Evolutionary conservation across 2,113 vertebrate species (phyloP).

Genomic region (human): DNA sequence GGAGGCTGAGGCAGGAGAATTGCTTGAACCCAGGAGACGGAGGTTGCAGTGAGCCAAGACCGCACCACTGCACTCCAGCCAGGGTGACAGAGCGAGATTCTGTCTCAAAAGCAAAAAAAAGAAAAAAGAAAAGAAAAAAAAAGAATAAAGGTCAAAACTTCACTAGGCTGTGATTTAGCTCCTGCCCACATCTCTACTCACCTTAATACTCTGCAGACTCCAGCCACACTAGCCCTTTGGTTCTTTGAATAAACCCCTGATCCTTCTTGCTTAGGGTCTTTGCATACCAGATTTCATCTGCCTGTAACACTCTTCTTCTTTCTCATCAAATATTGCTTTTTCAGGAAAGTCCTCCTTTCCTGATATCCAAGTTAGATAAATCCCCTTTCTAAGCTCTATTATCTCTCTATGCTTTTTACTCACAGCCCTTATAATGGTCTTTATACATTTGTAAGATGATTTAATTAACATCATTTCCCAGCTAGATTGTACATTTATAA

Average conservation of each 20-base stretch:
- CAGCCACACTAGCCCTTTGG: rapidly evolving
- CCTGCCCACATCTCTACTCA: rapidly evolving
- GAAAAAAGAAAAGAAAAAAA: no score
- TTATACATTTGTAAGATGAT: background rate
- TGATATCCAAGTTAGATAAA: background rate
- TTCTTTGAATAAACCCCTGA: background rate
- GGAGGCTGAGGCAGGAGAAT: no score
- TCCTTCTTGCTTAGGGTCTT: background rate
- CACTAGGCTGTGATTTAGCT: rapidly evolving
- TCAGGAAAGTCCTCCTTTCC: background rate
- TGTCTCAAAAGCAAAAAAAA: no score
- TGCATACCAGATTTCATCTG: background rate
- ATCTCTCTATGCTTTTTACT: background rate
- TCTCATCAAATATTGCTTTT: background rate
- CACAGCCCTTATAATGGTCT: background rate
- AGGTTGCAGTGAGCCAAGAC: no score
- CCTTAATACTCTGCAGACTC: rapidly evolving
- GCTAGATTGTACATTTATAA: background rate
- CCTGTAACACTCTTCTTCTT: background rate
- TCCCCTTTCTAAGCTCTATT: background rate
- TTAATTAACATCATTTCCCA: background rate
- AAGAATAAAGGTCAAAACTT: background rate
- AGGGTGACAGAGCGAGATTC: no score
- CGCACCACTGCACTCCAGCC: no score
- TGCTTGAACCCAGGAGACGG: no score